A percentile compares a stretch with the other conserved stretches of the same genome.
These are phyloP conservation scores for Drosophila nasuta DNA, from an alignment of 1,140 invertebrate species.

Conservation along the genomic window DNA sequence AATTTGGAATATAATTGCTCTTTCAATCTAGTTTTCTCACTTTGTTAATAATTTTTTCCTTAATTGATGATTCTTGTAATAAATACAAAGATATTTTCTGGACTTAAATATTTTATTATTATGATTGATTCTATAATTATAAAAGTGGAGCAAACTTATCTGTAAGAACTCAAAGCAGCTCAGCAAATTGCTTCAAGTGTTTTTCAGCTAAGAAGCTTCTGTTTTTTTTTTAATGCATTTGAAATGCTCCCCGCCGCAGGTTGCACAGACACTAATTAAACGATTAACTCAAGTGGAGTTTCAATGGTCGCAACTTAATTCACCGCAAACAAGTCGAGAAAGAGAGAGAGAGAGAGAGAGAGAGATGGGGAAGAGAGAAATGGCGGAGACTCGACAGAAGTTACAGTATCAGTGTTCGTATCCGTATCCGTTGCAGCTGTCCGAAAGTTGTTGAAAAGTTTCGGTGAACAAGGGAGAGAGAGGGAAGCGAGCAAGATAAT, in stretches of 20 bases:
- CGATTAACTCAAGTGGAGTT: constrained; percentile 77
- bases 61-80: too few relatives aligned
- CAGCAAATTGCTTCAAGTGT: not conserved
- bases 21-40: too few relatives aligned
- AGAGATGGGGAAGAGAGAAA: too few relatives aligned
- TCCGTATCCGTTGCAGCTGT: constrained; percentile 71
- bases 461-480: constrained; percentile 59
- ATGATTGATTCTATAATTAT: not conserved
- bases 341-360: not conserved
- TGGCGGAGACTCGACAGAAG: constrained; percentile 28
- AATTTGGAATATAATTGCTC: too few relatives aligned
- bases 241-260: not conserved
- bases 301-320: constrained; percentile 78
- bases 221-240: constrained; percentile 8
- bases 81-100: too few relatives aligned
- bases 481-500: not conserved
- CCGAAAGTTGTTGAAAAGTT: constrained; percentile 80
- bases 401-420: constrained; percentile 33
- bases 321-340: constrained; percentile 67
- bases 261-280: constrained; percentile 70
- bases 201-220: constrained; percentile 6
- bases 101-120: not conserved
- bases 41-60: too few relatives aligned
- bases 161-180: not conserved
- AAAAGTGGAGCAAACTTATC: not conserved